phyloP scores from a whole-genome alignment of 2,113 vertebrate species.

The Alouatta palliata region DNA sequence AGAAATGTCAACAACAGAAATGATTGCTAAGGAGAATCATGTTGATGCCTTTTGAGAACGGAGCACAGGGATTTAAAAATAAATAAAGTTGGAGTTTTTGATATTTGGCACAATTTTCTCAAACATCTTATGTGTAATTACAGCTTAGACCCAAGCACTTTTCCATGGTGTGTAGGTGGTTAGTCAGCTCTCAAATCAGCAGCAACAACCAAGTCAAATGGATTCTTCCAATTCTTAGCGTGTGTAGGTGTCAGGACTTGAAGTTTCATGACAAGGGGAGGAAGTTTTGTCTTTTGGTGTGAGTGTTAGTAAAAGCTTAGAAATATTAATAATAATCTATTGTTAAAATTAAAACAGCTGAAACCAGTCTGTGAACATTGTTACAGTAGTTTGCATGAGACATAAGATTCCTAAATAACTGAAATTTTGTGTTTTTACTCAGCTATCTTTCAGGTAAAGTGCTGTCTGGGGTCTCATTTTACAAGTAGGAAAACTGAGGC shows the following conservation, averaged over 20 bases:
- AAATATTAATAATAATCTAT: background rate
- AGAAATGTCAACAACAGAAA: slow-evolving; percentile 51
- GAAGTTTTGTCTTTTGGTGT: background rate
- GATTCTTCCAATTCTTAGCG: background rate
- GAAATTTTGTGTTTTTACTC: background rate
- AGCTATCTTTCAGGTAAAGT: background rate
- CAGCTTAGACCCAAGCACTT: background rate
- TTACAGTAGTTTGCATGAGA: background rate
- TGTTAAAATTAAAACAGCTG: background rate
- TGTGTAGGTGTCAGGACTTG: background rate
- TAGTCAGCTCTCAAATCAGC: slow-evolving; percentile 10
- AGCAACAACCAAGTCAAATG: background rate
- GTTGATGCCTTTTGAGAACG: slow-evolving; percentile 17
- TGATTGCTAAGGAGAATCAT: background rate
- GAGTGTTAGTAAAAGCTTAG: background rate
- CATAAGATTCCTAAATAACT: background rate
- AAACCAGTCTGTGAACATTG: background rate
- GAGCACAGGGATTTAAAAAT: background rate
- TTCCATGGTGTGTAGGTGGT: background rate
- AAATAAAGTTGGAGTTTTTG: slow-evolving; percentile 23
- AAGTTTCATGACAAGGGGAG: background rate
- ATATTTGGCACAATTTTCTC: slow-evolving; percentile 35
- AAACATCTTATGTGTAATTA: slow-evolving; percentile 47
- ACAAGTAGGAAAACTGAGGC: background rate
- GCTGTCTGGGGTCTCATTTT: background rate